Evolutionary conservation across 92 coral and sea anemone species (phyloP), one percentile per base, ranked within the genome.

Genomic region (Porites cylindrica): DNA sequence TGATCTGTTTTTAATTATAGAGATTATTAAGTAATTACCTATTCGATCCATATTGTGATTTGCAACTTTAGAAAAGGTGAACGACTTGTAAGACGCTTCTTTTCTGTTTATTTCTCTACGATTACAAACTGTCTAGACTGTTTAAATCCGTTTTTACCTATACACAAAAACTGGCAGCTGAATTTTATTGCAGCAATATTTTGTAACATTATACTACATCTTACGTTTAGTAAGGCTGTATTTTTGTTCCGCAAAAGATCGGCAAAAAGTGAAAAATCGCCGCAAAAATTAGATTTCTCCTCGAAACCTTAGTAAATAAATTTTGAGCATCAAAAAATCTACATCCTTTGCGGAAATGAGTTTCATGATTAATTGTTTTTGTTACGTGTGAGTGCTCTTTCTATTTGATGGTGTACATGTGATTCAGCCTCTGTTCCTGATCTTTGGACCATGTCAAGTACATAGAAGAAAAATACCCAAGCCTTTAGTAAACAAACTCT

Each of bases 401-500:
- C 72, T 74, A 54, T 81, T 38, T 38, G 47, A 38, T 38, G 47
- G 47, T 38, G 47, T 38, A 38, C 47, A 16, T 26, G 24, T 24
- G 72, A 51, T 61, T 52, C 47, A 38, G 47, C 8, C 17, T 29
- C 58, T 54, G n/a, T 70, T 10, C 78, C 12, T 51, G 87, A 74
- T 72, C 87, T 74, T 83, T 83, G 80, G 70, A 60, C 80, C 80
- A 52, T 61, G 14, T 82, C 86, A 20, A 60, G 43, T 32, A 19
- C 61, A 56, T 56, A 7, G n/a, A 10, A 17, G 6, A 19, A 82
- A 70, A 81, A 23, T 20, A 56, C 53, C 29, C 69, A 26, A 53
- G 61, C 14, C 9, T 53, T 56, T 20, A 17, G 87, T 83, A 73
- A 83, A 83, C 72, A 83, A 43, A 73, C 12, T 51, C 63, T 58